Evolutionary conservation across 2,797 vertebrate species (phyloP), one percentile per base, ranked within the genome.

Genomic region (Phrynocephalus forsythii): DNA sequence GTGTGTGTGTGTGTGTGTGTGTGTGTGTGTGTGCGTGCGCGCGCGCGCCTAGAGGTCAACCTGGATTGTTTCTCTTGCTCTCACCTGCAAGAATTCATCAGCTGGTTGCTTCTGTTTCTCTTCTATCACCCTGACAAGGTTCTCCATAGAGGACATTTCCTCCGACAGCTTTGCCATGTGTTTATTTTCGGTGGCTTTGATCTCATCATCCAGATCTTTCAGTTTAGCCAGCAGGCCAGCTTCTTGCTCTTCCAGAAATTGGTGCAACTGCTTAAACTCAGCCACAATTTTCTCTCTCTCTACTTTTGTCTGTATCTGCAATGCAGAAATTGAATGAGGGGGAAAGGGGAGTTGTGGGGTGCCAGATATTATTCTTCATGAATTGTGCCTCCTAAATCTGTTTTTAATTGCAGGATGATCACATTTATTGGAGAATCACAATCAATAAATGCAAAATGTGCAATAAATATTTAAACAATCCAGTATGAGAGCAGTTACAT

Each of bases 231-330:
- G 96, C 91, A 98, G 94, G 86, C 97, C 94, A 86, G 97, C 96
- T 95, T 98, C 97, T 92, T 97, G 97, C 94, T 97, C 97, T 93
- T 98, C 97, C 79, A 98, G 95, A 90, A 97, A 97, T 96, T 97
- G 97, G 93, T 97, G 97, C 87, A 98, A 94, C 92, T 98, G 97
- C 8, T 97, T 97, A 95, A 98, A 98, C 95, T 98, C 97, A 72
- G 96, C 96, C 91, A 97, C 97, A 1, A 98, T 97, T 30, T 97
- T 96, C 86, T 97, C 96, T 94, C 97, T 97, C 91, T 97, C 96
- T 86, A 97, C 96, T 0, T 97, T 97, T 0, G 97, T 97, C 95
- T 97, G 97, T 72, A 97, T 97, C 97, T 98, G 85, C 7, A 66
- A 76, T 1, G 9, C 68, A 38, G 68, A 76, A 68, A 28, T 56